Evolutionary conservation across 2,797 vertebrate species (phyloP), one percentile per base, ranked within the genome.

Genomic region (Neomorphus geoffroyi): DNA sequence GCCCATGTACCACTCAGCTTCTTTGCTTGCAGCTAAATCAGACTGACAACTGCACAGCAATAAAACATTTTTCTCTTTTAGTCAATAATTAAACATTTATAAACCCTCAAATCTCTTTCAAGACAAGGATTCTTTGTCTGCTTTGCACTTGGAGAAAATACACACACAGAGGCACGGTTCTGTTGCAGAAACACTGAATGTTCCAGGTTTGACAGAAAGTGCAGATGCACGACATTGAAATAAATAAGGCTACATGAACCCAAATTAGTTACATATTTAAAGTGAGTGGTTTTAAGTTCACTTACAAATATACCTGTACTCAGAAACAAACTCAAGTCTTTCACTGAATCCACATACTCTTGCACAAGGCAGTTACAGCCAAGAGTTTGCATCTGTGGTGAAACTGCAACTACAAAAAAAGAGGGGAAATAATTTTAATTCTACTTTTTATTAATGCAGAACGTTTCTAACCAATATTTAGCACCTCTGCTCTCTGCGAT

Each of bases 1-100:
- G 84, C 57, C 64, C 43, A 8, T 39, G 62, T 51, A 72, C 32
- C 32, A 57, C 45, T 65, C 73, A 56, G 46, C 62, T 51, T 64
- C 64, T 67, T 48, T 0, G 0, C 79, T 16, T 57, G 32, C 16
- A 64, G 57, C 19, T 91, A 91, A 77, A 78, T 45, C 65, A 69
- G 66, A 71, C 57, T 62, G 79, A 92, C 45, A 89, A 71, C 23
- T 92, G 50, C 75, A 91, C 50, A 87, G 81, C 81, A 89, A 67
- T 50, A 46, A 74, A 92, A 39, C 33, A 62, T 85, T 93, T 45
- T 64, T 54, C 70, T 66, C 56, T 66, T 77, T 21, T 88, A 69
- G 43, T 89, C 50, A 56, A 50, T 79, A 74, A 69, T 50, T 24
- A 88, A 82, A 61, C 45, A 80, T 60, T 33, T 81, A 81, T 43